phyloP scores from a whole-genome alignment of 2,797 vertebrate species.

The Buphagus erythrorhynchus region DNA sequence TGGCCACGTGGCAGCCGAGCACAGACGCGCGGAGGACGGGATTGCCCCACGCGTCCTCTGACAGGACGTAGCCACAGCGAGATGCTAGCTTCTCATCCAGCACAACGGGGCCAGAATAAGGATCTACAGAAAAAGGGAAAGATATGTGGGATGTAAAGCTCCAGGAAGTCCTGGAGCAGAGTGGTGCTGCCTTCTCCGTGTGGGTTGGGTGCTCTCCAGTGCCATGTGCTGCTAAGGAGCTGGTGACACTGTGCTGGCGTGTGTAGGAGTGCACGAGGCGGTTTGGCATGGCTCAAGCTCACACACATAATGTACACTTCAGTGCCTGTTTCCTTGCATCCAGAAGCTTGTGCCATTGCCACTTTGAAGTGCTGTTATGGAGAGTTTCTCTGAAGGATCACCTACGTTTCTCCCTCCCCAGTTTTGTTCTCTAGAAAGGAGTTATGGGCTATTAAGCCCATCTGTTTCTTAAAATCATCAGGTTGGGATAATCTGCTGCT shows the following conservation, averaged over 20 bases:
- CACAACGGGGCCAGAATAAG: neutral
- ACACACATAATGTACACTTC: neutral
- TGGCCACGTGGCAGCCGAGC: constrained; percentile 43
- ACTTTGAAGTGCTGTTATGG: neutral
- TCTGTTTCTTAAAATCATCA: neutral
- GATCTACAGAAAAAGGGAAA: neutral
- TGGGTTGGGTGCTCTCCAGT: neutral
- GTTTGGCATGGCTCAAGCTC: neutral
- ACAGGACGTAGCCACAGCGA: constrained; percentile 29
- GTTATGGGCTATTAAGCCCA: neutral
- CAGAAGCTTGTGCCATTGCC: neutral
- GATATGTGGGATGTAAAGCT: neutral
- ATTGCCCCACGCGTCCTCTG: constrained; percentile 38
- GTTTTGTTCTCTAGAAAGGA: neutral
- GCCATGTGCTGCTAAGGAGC: neutral
- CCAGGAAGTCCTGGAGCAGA: neutral
- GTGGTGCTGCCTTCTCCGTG: neutral
- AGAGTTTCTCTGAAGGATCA: neutral
- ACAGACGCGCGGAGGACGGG: neutral
- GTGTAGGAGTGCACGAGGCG: neutral
- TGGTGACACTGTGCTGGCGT: neutral
- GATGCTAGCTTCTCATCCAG: constrained; percentile 24
- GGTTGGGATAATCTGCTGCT: neutral
- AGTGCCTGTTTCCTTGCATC: neutral
- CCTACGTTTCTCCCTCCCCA: neutral